Evolutionary conservation across 2,888 invertebrate species (phyloP).

Genomic region (Synergus japonicus): DNA sequence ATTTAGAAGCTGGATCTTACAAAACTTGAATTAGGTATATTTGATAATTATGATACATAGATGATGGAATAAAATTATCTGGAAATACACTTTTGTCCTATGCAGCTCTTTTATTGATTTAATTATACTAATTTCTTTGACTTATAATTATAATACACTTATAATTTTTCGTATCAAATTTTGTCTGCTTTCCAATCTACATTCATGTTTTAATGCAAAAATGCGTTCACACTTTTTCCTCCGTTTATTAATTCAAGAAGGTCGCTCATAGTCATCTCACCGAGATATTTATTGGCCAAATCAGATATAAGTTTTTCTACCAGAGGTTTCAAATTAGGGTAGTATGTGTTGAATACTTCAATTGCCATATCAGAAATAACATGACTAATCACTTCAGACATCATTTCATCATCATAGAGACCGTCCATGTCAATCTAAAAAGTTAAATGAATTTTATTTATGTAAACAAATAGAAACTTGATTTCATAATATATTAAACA

Average conservation of each 20-base stretch:
- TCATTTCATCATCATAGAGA: conserved; percentile 58
- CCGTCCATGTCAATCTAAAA: conserved; percentile 58
- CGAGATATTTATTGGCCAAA: not conserved
- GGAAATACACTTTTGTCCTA: too few relatives aligned
- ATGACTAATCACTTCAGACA: conserved; percentile 59
- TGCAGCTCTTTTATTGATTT: not conserved
- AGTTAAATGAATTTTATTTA: not conserved
- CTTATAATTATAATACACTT: not conserved
- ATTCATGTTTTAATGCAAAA: not conserved
- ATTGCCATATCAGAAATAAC: conserved; percentile 60
- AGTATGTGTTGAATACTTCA: conserved; percentile 56
- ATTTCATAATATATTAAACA: not conserved
- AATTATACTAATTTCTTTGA: not conserved
- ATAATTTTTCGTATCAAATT: not conserved
- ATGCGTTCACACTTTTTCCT: not conserved
- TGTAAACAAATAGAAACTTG: not conserved
- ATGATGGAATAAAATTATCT: too few relatives aligned
- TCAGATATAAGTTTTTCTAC: not conserved
- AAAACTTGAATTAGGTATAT: too few relatives aligned
- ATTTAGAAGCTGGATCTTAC: too few relatives aligned
- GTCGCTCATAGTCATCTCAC: not conserved
- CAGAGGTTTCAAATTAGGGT: conserved; percentile 38
- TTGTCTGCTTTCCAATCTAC: not conserved
- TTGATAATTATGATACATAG: too few relatives aligned
- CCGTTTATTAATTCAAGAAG: not conserved